Conservation (phyloP, 2,797 vertebrate species). For the Melanotaenia nigrans region DNA sequence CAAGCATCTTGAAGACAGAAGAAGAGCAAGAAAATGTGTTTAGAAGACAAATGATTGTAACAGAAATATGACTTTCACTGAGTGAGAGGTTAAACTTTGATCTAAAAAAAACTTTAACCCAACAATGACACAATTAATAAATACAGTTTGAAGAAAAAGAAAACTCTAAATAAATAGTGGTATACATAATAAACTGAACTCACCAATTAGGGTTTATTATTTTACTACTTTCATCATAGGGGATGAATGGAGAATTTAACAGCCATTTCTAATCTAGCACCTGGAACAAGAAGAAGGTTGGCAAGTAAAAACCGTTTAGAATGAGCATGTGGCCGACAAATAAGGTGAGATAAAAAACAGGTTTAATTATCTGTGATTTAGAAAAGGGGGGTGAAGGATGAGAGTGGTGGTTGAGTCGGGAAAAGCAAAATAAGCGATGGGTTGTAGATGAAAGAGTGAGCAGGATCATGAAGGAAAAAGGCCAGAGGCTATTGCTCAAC, state of each 20-base stretch:
- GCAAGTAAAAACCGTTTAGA: slow-evolving; percentile 7
- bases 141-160: not conserved
- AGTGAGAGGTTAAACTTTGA: not conserved
- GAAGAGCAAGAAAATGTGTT: slow-evolving; percentile 7
- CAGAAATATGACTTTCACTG: not conserved
- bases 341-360: slow-evolving; percentile 29
- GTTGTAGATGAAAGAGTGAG: slow-evolving; percentile 33
- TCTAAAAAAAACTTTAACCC: not conserved
- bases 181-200: not conserved
- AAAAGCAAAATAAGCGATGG: slow-evolving; percentile 18
- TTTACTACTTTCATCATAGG: slow-evolving; percentile 2
- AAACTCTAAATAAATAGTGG: not conserved
- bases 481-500: slow-evolving; percentile 65
- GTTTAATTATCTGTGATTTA: slow-evolving; percentile 13
- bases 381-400: slow-evolving; percentile 35
- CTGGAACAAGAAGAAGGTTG: slow-evolving; percentile 5
- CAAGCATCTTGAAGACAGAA: slow-evolving; percentile 32
- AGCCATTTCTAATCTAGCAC: slow-evolving; percentile 37
- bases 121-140: not conserved
- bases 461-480: slow-evolving; percentile 29
- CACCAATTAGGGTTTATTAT: slow-evolving; percentile 5
- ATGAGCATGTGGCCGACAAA: slow-evolving; percentile 36
- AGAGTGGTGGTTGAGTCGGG: slow-evolving; percentile 40
- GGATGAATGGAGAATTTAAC: slow-evolving; percentile 1
- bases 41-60: not conserved